These are phyloP conservation scores for Leptopilina boulardi DNA, from an alignment of 1,140 invertebrate genomes.

Conservation along the genomic window DNA sequence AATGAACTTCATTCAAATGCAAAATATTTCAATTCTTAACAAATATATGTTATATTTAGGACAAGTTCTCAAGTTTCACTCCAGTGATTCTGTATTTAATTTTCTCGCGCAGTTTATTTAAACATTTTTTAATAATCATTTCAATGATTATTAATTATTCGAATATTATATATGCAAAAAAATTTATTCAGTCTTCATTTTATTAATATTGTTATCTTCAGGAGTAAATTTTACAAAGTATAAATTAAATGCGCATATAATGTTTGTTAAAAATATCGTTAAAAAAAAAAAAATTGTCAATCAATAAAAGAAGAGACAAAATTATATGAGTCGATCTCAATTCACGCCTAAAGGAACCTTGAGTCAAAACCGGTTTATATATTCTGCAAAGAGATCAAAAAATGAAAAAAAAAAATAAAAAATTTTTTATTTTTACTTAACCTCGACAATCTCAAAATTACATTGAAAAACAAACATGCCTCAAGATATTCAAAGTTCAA, in stretches of 20 bases:
- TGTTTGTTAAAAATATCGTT: neutral
- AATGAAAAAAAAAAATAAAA: neutral
- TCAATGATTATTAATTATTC: too few relatives aligned
- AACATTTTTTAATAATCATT: too few relatives aligned
- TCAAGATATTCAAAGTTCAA: neutral
- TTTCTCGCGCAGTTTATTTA: too few relatives aligned
- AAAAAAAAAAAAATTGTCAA: neutral
- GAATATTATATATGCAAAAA: too few relatives aligned
- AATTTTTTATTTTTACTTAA: neutral
- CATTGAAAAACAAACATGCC: neutral
- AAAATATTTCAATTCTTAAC: neutral
- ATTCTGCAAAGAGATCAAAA: constrained; percentile 5
- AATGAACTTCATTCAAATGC: constrained; percentile 29
- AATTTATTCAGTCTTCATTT: too few relatives aligned
- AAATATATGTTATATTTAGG: neutral
- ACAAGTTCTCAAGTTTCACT: neutral
- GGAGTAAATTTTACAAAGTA: too few relatives aligned
- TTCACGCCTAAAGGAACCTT: constrained; percentile 3
- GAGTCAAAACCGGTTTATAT: constrained; percentile 14
- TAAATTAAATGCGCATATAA: too few relatives aligned
- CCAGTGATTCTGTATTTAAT: neutral
- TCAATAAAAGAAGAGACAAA: neutral
- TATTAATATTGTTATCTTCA: too few relatives aligned
- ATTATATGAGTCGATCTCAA: constrained; percentile 24
- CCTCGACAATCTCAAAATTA: constrained; percentile 17